Conservation (phyloP, 2,888 invertebrate species). For the Stenolophus ochropezus region DNA sequence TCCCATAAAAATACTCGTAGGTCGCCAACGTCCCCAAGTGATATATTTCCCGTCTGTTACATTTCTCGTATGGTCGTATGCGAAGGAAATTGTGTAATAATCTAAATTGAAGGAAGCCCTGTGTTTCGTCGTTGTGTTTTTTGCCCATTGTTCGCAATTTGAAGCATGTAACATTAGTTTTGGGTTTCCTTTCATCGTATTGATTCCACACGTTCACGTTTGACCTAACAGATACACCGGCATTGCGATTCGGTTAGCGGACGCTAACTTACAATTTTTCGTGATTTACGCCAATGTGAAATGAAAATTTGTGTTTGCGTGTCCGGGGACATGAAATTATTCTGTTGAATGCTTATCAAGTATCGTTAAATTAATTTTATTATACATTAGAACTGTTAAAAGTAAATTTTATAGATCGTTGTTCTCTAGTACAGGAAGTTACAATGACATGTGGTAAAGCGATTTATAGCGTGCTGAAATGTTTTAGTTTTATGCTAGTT, state of each 20-base stretch:
- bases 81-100: not conserved
- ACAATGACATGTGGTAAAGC: not conserved
- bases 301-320: conserved; percentile 39
- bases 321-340: conserved; percentile 18
- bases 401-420: conserved; percentile 20
- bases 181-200: not conserved
- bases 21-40: too few species aligned
- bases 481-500: not conserved
- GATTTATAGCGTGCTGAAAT: not conserved
- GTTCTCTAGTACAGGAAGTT: not conserved
- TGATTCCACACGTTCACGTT: not conserved
- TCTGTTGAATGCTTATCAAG: conserved; percentile 39
- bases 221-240: not conserved
- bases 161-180: not conserved
- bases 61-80: too few species aligned
- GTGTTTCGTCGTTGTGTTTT: not conserved
- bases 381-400: conserved; percentile 25
- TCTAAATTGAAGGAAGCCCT: not conserved
- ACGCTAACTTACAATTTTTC: not conserved
- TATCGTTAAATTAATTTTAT: conserved; percentile 50
- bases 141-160: not conserved
- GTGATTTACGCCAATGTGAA: conserved; percentile 36
- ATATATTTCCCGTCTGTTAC: too few species aligned
- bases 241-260: not conserved
- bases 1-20: too few species aligned